phyloP scores from a whole-genome alignment of 2,888 invertebrate genomes.

The Omphaloscelis lunosa region DNA sequence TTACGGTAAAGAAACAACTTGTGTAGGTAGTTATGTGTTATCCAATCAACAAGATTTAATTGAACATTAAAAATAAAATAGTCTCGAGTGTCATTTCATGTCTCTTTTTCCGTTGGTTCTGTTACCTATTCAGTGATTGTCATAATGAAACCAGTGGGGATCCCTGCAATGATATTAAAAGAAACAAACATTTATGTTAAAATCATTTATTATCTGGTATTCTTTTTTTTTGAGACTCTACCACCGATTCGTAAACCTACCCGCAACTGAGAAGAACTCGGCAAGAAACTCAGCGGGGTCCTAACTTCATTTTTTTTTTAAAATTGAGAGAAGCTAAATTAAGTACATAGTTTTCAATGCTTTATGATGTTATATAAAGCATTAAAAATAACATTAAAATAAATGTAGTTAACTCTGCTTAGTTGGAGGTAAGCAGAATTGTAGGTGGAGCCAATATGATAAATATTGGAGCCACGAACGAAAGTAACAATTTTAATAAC shows the following conservation, averaged over 20 bases:
- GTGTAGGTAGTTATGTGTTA: no score
- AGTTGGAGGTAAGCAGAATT: neutral
- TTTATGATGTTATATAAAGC: constrained; percentile 3
- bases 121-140: neutral
- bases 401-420: neutral
- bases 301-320: constrained; percentile 20
- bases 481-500: neutral
- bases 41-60: neutral
- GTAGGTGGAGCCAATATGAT: neutral
- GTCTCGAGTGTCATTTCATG: neutral
- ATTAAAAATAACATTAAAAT: constrained; percentile 3
- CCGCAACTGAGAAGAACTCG: constrained; percentile 58
- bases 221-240: constrained; percentile 28
- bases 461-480: constrained; percentile 7
- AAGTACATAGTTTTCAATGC: constrained; percentile 4
- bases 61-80: neutral
- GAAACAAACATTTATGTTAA: constrained; percentile 27
- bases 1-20: neutral
- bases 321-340: constrained; percentile 6
- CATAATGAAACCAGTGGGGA: constrained; percentile 29
- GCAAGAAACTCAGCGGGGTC: constrained; percentile 62
- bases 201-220: constrained; percentile 37
- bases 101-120: no score
- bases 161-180: constrained; percentile 19
- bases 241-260: constrained; percentile 60